A percentile compares a stretch with the other conserved stretches of the same genome.
phyloP scores from a whole-genome alignment of 2,888 invertebrate species.

The Uloborus plumipes region DNA sequence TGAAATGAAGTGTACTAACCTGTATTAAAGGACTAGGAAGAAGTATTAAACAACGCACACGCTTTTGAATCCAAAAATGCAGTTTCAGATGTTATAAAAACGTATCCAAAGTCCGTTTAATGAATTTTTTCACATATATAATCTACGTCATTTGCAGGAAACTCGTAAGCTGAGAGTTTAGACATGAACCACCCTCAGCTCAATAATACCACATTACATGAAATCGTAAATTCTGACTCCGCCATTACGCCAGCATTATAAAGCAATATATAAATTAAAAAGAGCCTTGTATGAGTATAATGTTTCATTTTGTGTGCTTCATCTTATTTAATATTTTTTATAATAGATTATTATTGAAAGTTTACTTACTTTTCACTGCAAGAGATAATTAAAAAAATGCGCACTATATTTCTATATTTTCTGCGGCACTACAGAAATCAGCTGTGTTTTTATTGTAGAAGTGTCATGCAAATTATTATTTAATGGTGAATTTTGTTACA shows the following conservation, averaged over 20 bases:
- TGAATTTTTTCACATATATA: conserved; percentile 52
- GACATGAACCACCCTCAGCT: conserved; percentile 64
- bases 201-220: conserved; percentile 60
- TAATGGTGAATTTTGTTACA: neutral
- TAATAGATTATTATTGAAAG: neutral
- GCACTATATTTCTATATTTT: conserved; percentile 50
- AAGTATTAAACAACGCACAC: conserved; percentile 26
- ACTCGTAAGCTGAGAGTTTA: conserved; percentile 58
- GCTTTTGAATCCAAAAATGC: conserved; percentile 28
- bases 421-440: conserved; percentile 57
- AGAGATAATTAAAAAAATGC: neutral
- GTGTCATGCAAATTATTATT: neutral
- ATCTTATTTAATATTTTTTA: neutral
- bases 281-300: neutral
- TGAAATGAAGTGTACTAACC: conserved; percentile 45
- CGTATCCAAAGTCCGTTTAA: conserved; percentile 26
- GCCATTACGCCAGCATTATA: conserved; percentile 56
- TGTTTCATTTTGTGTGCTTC: neutral
- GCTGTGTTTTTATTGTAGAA: conserved; percentile 58
- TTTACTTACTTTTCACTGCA: conserved; percentile 7
- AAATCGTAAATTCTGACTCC: conserved; percentile 52
- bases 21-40: conserved; percentile 52
- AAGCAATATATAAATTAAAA: conserved; percentile 8
- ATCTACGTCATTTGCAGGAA: conserved; percentile 62
- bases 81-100: conserved; percentile 37